A percentile compares a stretch with the other conserved stretches of the same genome.
phyloP scores from a whole-genome alignment of 2,888 invertebrate species.

The Tetragonisca angustula region DNA sequence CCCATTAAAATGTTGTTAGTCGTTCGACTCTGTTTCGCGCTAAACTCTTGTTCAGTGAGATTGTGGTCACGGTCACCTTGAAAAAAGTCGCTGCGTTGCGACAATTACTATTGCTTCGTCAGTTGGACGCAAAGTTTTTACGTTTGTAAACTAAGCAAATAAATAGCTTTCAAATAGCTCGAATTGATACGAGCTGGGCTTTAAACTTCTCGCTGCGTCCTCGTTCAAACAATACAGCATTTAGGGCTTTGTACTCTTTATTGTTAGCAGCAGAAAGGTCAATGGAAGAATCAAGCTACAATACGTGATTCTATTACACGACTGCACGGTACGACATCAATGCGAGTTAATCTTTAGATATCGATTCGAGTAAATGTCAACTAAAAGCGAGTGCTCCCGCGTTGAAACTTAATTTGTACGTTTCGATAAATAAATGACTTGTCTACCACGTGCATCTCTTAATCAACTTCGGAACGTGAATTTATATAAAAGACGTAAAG shows the following conservation, averaged over 20 bases:
- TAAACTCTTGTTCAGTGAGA: background rate
- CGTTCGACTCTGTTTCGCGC: background rate
- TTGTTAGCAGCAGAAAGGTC: constrained; percentile 7
- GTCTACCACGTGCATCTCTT: too few relatives aligned
- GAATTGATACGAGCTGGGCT: background rate
- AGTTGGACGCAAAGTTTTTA: too few relatives aligned
- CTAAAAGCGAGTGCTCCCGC: background rate
- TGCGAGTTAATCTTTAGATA: background rate
- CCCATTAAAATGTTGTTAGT: constrained; percentile 11
- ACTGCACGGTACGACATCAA: background rate
- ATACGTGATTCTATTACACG: background rate
- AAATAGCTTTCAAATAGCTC: too few relatives aligned
- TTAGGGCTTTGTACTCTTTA: background rate
- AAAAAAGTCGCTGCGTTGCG: background rate
- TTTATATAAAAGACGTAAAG: too few relatives aligned
- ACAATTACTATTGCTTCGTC: too few relatives aligned
- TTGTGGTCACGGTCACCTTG: background rate
- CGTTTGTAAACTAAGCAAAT: too few relatives aligned
- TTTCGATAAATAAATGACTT: too few relatives aligned
- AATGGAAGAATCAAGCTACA: constrained; percentile 8
- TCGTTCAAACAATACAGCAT: constrained; percentile 7
- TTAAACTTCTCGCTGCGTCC: background rate
- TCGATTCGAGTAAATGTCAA: background rate
- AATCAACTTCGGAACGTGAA: too few relatives aligned
- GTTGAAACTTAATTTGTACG: too few relatives aligned